Conservation (phyloP, 2,888 invertebrate genomes). For the Rhagium mordax region DNA sequence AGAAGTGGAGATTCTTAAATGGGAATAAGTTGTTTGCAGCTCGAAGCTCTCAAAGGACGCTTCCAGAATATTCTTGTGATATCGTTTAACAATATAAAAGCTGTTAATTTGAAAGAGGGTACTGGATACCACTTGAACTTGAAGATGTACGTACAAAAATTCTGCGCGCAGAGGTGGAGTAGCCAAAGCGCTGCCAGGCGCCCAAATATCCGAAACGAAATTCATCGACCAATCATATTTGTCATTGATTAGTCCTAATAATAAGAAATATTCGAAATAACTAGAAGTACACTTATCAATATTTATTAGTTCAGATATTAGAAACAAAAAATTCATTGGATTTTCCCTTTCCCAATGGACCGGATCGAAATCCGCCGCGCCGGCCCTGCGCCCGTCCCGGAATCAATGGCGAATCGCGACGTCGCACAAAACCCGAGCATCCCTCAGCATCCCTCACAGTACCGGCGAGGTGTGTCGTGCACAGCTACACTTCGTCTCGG, state of each 20-base stretch:
- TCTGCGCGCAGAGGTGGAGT: not conserved
- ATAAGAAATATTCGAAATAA: too few species aligned
- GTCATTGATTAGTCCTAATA: too few species aligned
- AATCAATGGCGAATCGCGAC: constrained; percentile 68
- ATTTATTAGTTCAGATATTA: too few species aligned
- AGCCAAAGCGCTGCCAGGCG: not conserved
- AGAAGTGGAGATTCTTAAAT: not conserved
- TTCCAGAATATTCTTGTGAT: not conserved
- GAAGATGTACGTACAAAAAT: not conserved
- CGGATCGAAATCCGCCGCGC: constrained; percentile 2
- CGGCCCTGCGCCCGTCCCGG: constrained; percentile 46
- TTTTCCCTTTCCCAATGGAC: not conserved
- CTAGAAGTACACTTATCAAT: too few species aligned
- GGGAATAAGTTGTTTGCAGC: not conserved
- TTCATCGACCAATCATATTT: too few species aligned
- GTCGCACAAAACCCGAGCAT: constrained; percentile 59
- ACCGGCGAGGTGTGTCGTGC: constrained; percentile 64
- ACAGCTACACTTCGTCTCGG: constrained; percentile 34
- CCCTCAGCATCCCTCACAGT: constrained; percentile 57
- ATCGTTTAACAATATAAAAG: not conserved
- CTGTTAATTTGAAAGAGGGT: not conserved
- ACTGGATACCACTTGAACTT: not conserved
- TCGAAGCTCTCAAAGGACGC: not conserved
- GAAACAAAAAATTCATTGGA: too few species aligned
- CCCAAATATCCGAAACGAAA: too few species aligned